phyloP scores from a whole-genome alignment of 1,140 invertebrate species.

The Proales similis region DNA sequence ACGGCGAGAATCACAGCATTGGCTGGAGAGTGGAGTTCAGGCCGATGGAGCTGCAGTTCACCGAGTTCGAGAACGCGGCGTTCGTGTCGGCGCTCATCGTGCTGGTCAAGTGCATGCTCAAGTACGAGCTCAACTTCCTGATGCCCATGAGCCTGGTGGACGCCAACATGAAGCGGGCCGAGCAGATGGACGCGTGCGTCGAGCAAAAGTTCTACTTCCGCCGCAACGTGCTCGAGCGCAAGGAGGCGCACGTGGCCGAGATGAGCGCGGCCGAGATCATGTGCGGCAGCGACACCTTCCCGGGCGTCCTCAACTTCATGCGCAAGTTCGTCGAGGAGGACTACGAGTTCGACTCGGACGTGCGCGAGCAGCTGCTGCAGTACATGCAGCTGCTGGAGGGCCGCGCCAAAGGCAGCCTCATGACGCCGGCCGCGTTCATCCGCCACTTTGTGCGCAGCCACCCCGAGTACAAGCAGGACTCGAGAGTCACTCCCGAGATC shows the following conservation, averaged over 20 bases:
- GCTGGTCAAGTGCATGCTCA: slow-evolving; percentile 88
- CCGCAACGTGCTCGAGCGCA: slow-evolving; percentile 57
- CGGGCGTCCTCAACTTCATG: slow-evolving; percentile 4
- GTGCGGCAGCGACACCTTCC: slow-evolving; percentile 13
- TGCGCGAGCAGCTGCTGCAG: slow-evolving; percentile 88
- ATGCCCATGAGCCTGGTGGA: slow-evolving; percentile 97
- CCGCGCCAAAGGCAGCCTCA: slow-evolving; percentile 59
- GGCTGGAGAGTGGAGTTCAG: slow-evolving; percentile 99
- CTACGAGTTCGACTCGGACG: slow-evolving; percentile 69
- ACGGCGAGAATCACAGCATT: slow-evolving; percentile 68
- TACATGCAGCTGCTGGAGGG: slow-evolving; percentile 88
- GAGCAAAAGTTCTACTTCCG: slow-evolving; percentile 84
- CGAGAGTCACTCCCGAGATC: slow-evolving; percentile 74
- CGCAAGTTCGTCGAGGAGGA: slow-evolving; percentile 7
- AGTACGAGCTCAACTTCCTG: slow-evolving; percentile 88
- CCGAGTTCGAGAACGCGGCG: slow-evolving; percentile 98
- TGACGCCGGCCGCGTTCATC: slow-evolving; percentile 66
- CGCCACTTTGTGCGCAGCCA: slow-evolving; percentile 79
- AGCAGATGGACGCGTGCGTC: slow-evolving; percentile 75
- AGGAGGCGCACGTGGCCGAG: not conserved
- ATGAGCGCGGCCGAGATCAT: slow-evolving; percentile 21
- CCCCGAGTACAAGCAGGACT: slow-evolving; percentile 81
- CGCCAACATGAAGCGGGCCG: slow-evolving; percentile 91
- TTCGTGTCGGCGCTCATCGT: slow-evolving; percentile 96
- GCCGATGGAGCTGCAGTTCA: slow-evolving; percentile 93